phyloP scores from a whole-genome alignment of 2,888 invertebrate genomes.

The Sphinx pinastri region DNA sequence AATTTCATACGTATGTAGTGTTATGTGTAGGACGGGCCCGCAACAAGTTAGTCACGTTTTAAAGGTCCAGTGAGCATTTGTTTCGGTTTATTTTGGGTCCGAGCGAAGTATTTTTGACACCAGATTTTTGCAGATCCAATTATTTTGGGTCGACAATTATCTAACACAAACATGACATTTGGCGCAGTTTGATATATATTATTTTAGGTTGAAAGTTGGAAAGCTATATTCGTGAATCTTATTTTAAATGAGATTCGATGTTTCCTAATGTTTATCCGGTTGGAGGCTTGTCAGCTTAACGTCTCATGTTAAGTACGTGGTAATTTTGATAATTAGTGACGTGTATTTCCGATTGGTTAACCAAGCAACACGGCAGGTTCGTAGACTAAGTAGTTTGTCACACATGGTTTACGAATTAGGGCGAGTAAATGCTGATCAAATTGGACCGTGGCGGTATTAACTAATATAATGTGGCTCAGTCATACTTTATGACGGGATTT shows the following conservation, averaged over 20 bases:
- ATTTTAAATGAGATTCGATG: background rate
- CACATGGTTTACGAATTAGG: slow-evolving; percentile 5
- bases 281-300: slow-evolving; percentile 23
- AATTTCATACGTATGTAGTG: slow-evolving; percentile 39
- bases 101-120: slow-evolving; percentile 28
- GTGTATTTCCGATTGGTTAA: slow-evolving; percentile 24
- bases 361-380: slow-evolving; percentile 6
- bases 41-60: slow-evolving; percentile 45
- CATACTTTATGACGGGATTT: slow-evolving; percentile 14
- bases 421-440: slow-evolving; percentile 12
- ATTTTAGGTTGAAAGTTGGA: slow-evolving; percentile 3
- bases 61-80: slow-evolving; percentile 40
- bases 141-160: slow-evolving; percentile 27
- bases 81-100: slow-evolving; percentile 30
- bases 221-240: background rate
- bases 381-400: slow-evolving; percentile 7
- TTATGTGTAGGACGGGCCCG: slow-evolving; percentile 35
- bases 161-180: slow-evolving; percentile 26
- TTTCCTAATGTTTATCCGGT: slow-evolving; percentile 9
- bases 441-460: slow-evolving; percentile 4
- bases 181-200: slow-evolving; percentile 19
- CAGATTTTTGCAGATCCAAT: slow-evolving; percentile 28
- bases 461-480: slow-evolving; percentile 7
- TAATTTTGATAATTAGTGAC: slow-evolving; percentile 13
- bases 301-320: slow-evolving; percentile 10